Evolutionary conservation across 2,888 invertebrate genomes (phyloP).

Genomic region (Pyrrhosoma nymphula): DNA sequence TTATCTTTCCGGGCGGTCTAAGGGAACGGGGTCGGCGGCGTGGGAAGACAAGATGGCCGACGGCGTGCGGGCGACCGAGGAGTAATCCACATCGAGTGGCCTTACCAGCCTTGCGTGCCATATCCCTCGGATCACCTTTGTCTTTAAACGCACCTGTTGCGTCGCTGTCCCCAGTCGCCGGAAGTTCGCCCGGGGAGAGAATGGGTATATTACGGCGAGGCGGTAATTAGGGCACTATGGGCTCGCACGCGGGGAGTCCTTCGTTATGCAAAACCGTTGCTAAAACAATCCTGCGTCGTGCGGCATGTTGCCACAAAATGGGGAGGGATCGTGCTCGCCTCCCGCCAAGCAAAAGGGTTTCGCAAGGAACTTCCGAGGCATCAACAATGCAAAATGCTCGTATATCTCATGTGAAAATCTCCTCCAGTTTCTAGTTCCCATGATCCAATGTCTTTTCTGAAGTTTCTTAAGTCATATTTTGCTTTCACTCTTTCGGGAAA

Average conservation of each 20-base stretch:
- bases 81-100: background rate
- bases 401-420: constrained; percentile 47
- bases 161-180: background rate
- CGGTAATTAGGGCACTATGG: constrained; percentile 60
- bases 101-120: constrained; percentile 10
- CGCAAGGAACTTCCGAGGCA: constrained; percentile 20
- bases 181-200: constrained; percentile 37
- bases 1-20: background rate
- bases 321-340: background rate
- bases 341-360: background rate
- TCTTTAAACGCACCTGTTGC: constrained; percentile 3
- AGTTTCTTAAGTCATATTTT: constrained; percentile 36
- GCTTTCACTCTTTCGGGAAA: constrained; percentile 38
- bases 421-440: constrained; percentile 18
- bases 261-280: constrained; percentile 65
- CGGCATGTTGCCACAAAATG: constrained; percentile 47
- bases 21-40: constrained; percentile 41
- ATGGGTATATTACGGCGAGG: constrained; percentile 53
- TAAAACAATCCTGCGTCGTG: constrained; percentile 20
- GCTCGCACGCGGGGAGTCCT: constrained; percentile 29
- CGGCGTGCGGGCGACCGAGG: background rate
- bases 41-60: constrained; percentile 37
- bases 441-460: constrained; percentile 12
- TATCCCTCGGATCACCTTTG: background rate
- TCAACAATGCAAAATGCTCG: constrained; percentile 39